These are phyloP conservation scores for Coptotermes formosanus DNA, from an alignment of 1,140 invertebrate species.

Conservation along the genomic window DNA sequence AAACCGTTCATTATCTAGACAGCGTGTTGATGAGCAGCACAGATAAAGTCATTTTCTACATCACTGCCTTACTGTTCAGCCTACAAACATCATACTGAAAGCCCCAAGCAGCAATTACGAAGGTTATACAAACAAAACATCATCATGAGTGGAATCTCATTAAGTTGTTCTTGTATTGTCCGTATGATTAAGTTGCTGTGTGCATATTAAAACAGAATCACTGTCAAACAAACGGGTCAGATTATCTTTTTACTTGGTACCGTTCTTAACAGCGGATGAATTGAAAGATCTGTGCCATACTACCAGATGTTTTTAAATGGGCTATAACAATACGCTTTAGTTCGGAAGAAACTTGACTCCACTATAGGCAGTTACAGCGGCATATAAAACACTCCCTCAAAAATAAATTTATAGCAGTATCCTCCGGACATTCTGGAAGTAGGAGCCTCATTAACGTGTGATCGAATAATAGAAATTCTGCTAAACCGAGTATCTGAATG, in stretches of 20 bases:
- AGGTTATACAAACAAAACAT: slow-evolving; percentile 15
- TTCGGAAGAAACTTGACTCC: background rate
- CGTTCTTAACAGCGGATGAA: background rate
- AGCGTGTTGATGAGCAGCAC: slow-evolving; percentile 26
- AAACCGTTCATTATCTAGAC: slow-evolving; percentile 29
- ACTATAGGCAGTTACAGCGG: background rate
- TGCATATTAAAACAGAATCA: background rate
- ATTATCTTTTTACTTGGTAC: background rate
- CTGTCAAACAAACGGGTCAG: background rate
- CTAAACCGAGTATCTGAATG: too few relatives aligned
- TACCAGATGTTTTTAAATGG: background rate
- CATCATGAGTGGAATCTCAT: background rate
- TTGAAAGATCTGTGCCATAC: background rate
- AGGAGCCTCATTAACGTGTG: too few relatives aligned
- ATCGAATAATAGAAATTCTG: too few relatives aligned
- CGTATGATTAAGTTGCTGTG: background rate
- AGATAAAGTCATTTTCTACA: slow-evolving; percentile 28
- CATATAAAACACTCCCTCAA: background rate
- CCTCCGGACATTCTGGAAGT: background rate
- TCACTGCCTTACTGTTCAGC: slow-evolving; percentile 4
- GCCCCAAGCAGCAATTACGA: background rate
- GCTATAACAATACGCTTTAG: background rate
- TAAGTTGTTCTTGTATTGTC: background rate
- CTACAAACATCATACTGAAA: background rate
- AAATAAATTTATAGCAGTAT: background rate